Evolutionary conservation across 2,797 vertebrate species (phyloP).

Genomic region (Trichosurus vulpecula): DNA sequence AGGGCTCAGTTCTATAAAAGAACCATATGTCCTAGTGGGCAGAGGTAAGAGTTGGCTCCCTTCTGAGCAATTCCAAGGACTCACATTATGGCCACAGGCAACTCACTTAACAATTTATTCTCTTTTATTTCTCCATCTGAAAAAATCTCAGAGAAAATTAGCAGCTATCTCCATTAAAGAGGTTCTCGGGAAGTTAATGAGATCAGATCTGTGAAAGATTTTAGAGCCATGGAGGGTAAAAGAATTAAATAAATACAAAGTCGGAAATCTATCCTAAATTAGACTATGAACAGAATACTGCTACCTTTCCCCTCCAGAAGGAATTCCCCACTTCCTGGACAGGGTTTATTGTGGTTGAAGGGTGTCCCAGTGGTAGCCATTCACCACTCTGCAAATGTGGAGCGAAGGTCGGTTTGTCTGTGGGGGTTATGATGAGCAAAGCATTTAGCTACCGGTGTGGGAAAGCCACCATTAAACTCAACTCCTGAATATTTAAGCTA

Average conservation of each 20-base stretch:
- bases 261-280: not conserved
- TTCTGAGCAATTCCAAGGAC: not conserved
- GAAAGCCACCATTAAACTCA: conserved; percentile 49
- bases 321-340: not conserved
- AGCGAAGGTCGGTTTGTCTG: not conserved
- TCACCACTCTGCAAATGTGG: not conserved
- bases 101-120: not conserved
- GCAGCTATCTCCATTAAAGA: not conserved
- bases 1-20: not conserved
- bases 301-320: not conserved
- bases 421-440: not conserved
- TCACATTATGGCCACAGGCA: not conserved
- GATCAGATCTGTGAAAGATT: not conserved
- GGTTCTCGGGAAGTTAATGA: not conserved
- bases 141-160: not conserved
- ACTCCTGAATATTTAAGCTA: conserved; percentile 52
- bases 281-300: not conserved
- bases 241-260: not conserved
- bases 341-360: not conserved
- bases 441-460: conserved; percentile 19
- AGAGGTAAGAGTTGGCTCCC: not conserved
- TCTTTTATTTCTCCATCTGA: not conserved
- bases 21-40: not conserved
- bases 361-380: not conserved
- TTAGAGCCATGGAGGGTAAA: not conserved